These are phyloP conservation scores for Carcharodon carcharias DNA, from an alignment of 2,797 vertebrate genomes.

Conservation along the genomic window DNA sequence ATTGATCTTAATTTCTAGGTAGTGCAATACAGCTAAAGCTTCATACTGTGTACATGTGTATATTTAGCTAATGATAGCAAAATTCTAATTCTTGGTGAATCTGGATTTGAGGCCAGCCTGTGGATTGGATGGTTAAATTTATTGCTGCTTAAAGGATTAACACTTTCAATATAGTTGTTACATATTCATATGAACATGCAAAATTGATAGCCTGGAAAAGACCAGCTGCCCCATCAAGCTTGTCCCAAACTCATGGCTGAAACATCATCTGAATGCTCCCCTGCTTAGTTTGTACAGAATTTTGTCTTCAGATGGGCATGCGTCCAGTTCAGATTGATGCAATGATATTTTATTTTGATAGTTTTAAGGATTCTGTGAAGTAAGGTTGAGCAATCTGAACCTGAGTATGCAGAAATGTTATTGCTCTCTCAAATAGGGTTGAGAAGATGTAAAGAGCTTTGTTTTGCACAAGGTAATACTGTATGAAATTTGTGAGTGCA, in stretches of 20 bases:
- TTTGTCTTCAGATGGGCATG: background rate
- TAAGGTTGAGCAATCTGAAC: background rate
- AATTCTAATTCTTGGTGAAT: conserved; percentile 39
- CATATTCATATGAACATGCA: background rate
- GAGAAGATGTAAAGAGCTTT: background rate
- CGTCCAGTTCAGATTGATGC: background rate
- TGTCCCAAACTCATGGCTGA: background rate
- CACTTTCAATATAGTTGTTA: background rate
- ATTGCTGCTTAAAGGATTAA: background rate
- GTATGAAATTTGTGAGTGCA: background rate
- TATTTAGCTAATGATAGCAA: background rate
- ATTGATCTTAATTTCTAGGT: background rate
- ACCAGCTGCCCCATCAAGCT: background rate
- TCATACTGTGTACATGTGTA: background rate
- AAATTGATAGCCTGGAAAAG: background rate
- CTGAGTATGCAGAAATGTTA: background rate
- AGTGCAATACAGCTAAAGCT: background rate
- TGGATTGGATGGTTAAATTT: background rate
- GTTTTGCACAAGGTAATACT: background rate
- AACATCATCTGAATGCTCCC: background rate
- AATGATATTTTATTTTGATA: background rate
- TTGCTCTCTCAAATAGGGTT: background rate
- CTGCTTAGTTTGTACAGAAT: background rate
- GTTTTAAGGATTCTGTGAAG: background rate
- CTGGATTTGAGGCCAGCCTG: background rate